phyloP scores from a whole-genome alignment of 2,113 vertebrate genomes.

The Psilopogon haemacephalus region DNA sequence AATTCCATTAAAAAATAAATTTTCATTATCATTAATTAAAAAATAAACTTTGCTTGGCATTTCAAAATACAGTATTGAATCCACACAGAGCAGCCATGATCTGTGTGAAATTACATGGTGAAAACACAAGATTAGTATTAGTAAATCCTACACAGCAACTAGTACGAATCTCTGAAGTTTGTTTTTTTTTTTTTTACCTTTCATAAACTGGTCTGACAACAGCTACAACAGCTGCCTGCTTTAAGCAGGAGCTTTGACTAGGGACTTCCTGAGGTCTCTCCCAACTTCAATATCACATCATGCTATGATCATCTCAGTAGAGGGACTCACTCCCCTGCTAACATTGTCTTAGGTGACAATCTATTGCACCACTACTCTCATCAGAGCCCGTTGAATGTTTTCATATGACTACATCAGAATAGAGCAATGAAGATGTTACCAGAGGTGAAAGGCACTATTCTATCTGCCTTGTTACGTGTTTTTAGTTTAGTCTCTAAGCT shows the following conservation, averaged over 20 bases:
- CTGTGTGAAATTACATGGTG: background rate
- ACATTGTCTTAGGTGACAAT: fast-evolving
- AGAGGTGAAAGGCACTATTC: background rate
- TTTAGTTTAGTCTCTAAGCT: background rate
- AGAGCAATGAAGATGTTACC: background rate
- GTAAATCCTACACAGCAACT: background rate
- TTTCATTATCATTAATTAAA: background rate
- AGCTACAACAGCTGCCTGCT: background rate
- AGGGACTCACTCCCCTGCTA: background rate
- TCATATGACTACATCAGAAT: background rate
- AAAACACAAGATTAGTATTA: background rate
- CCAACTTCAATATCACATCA: background rate
- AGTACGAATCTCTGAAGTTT: background rate
- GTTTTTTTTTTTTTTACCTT: background rate
- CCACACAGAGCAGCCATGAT: background rate
- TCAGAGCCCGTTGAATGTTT: background rate
- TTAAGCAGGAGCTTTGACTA: background rate
- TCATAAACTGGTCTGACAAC: background rate
- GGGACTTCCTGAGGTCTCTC: background rate
- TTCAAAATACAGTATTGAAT: background rate
- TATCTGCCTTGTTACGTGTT: background rate
- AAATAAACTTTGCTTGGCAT: background rate
- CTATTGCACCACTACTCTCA: background rate
- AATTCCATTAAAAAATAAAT: background rate
- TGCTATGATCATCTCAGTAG: background rate